These are phyloP conservation scores for Elgonia sp. DNA, from an alignment of 2,888 invertebrate species.

Conservation along the genomic window DNA sequence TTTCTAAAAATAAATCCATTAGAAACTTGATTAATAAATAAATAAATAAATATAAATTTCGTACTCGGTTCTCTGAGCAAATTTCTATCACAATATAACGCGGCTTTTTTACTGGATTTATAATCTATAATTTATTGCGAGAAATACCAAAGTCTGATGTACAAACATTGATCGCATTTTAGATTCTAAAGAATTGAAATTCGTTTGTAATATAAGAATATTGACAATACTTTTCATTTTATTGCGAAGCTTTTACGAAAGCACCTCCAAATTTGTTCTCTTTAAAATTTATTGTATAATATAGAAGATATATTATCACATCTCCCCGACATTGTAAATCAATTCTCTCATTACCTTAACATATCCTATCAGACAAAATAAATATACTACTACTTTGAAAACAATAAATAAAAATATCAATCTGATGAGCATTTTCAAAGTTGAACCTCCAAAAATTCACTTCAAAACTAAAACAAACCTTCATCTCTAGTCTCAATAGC, in stretches of 20 bases:
- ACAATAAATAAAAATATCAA: slow-evolving; percentile 42
- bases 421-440: slow-evolving; percentile 37
- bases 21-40: background rate
- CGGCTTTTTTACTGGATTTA: slow-evolving; percentile 7
- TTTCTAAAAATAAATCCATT: background rate
- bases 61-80: slow-evolving; percentile 16
- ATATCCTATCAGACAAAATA: slow-evolving; percentile 8
- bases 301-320: slow-evolving; percentile 55
- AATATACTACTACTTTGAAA: slow-evolving; percentile 34
- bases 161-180: slow-evolving; percentile 17
- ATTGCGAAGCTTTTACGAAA: slow-evolving; percentile 53
- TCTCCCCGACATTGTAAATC: slow-evolving; percentile 2
- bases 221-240: slow-evolving; percentile 41
- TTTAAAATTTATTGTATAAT: slow-evolving; percentile 16
- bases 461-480: slow-evolving; percentile 3
- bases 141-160: slow-evolving; percentile 17
- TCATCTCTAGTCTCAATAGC: background rate
- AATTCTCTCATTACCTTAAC: background rate
- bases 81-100: background rate
- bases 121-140: slow-evolving; percentile 7
- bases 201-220: slow-evolving; percentile 47
- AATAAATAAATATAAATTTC: background rate
- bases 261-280: slow-evolving; percentile 37
- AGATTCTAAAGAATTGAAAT: slow-evolving; percentile 17
- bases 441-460: slow-evolving; percentile 29